Percentiles rank a stretch among this genome's conserved stretches.
Evolutionary conservation across 2,888 invertebrate species (phyloP).

Genomic region (Cephus runcator): DNA sequence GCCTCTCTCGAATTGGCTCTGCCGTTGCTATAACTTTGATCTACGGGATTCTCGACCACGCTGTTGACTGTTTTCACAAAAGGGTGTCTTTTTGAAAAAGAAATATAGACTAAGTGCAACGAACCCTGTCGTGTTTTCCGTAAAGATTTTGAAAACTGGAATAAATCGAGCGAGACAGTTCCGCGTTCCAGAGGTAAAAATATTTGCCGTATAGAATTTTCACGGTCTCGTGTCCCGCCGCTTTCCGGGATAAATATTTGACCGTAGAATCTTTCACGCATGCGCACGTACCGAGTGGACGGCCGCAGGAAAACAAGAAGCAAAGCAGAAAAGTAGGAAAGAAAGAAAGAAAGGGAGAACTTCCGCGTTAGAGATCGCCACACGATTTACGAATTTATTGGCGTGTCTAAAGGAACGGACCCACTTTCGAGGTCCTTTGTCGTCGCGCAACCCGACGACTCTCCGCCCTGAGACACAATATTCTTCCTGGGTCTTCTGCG

Average conservation of each 20-base stretch:
- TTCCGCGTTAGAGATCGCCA: slow-evolving; percentile 18
- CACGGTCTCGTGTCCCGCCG: slow-evolving; percentile 10
- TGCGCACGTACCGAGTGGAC: background rate
- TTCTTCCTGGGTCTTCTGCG: background rate
- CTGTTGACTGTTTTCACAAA: slow-evolving; percentile 4
- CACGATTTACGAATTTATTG: slow-evolving; percentile 42
- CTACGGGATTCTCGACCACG: background rate
- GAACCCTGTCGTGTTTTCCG: background rate
- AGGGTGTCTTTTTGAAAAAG: slow-evolving; percentile 4
- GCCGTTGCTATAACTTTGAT: background rate
- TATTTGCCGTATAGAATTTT: slow-evolving; percentile 26
- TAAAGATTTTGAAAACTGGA: background rate
- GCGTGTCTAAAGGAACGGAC: slow-evolving; percentile 37
- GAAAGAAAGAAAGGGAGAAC: slow-evolving; percentile 14
- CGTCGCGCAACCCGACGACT: background rate
- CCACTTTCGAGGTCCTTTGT: slow-evolving; percentile 19
- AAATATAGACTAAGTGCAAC: slow-evolving; percentile 6
- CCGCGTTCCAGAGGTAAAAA: slow-evolving; percentile 16
- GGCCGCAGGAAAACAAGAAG: background rate
- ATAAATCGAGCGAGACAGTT: background rate
- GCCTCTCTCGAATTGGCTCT: background rate
- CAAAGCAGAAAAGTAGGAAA: background rate
- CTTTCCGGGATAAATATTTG: slow-evolving; percentile 9
- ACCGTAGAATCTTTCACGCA: slow-evolving; percentile 19
- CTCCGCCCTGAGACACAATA: background rate